Evolutionary conservation across 2,797 vertebrate genomes (phyloP), one percentile per base, ranked within the genome.

Genomic region (Anisognathus igniventris): DNA sequence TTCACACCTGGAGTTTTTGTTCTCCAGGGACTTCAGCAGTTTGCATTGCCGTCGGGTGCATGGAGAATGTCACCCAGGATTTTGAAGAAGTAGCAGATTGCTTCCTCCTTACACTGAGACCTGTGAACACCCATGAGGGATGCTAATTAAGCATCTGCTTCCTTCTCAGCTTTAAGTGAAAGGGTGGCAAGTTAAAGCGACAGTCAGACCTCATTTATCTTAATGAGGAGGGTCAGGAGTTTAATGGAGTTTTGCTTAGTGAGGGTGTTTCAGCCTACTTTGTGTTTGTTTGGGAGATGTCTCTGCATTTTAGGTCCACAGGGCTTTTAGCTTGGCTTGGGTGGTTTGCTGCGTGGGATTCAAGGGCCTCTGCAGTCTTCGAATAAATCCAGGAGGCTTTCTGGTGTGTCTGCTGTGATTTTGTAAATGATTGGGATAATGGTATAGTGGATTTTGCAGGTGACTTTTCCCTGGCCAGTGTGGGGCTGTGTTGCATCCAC

Each of bases 71-170:
- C 83, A 86, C 68, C 78, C 68, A 61, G 68, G 81, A 56, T 72
- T 94, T 50, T 25, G 31, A 31, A 51, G 68, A 21, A 65, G 40
- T 6, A 88, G 89, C 86, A 95, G 86, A 82, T 95, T 91, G 91
- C 84, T 92, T 82, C 31, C 35, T 92, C 73, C 86, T 90, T 74
- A 42, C 71, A 25, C 60, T 2, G 22, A 94, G 93, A 88, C 88
- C 93, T 81, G 87, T 80, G 92, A 94, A 85, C 51, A 73, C 68
- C 61, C 75, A n/a, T 84, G 89, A 91, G 57, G 70, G 94, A 94
- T 92, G 88, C 79, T 91, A 92, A 95, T 91, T 87, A 92, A 96
- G 94, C 92, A 94, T 93, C 92, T 94, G 92, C 89, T 96, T 95
- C 68, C 72, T 82, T 91, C 86, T 95, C 58, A 45, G 78, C 58